Evolutionary conservation across 1,140 invertebrate genomes (phyloP).

Genomic region (Globodera rostochiensis): DNA sequence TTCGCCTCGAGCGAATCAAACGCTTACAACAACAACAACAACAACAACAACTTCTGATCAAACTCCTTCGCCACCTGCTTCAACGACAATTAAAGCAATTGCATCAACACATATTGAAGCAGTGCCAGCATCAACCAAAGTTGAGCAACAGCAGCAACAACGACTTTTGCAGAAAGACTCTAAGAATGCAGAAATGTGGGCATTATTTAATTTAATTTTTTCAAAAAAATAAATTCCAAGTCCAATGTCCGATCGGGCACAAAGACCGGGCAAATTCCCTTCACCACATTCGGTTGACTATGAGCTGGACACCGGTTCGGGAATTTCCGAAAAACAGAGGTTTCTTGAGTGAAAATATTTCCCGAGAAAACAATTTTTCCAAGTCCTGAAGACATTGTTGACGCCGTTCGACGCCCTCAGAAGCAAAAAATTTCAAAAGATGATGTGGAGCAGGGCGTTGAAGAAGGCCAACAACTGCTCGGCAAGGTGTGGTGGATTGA

Average conservation of each 20-base stretch:
- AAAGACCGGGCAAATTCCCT: not conserved
- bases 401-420: not conserved
- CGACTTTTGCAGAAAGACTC: no score
- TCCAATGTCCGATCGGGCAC: not conserved
- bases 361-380: not conserved
- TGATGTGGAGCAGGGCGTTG: not conserved
- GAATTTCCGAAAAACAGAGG: not conserved
- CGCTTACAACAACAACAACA: no score
- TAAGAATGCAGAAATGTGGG: no score
- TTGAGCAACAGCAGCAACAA: no score
- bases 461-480: not conserved
- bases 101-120: no score
- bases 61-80: no score
- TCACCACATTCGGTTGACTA: not conserved
- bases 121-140: no score
- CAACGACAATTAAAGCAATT: no score
- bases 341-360: not conserved
- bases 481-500: constrained; percentile 10
- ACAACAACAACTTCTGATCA: no score
- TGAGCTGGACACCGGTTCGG: not conserved
- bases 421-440: not conserved
- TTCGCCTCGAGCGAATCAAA: no score
- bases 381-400: not conserved
- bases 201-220: no score
- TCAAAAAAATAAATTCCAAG: not conserved